These are phyloP conservation scores for Ceyx melanurus DNA, from an alignment of 2,113 vertebrate species.

Conservation along the genomic window DNA sequence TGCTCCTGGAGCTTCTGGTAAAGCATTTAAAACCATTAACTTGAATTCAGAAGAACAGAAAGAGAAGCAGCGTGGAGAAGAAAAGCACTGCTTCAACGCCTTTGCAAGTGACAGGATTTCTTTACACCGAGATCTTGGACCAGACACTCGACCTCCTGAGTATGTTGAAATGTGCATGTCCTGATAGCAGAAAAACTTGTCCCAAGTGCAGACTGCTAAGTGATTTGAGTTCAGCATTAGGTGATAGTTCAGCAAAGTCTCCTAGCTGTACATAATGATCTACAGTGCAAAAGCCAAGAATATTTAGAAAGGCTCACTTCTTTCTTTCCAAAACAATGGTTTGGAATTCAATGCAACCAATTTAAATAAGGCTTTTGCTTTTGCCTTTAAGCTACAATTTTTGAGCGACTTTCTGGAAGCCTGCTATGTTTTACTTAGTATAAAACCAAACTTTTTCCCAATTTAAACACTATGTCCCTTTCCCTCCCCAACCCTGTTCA, in stretches of 20 bases:
- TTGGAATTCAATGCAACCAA: constrained; percentile 15
- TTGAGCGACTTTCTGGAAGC: background rate
- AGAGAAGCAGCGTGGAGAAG: constrained; percentile 89
- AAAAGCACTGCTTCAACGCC: constrained; percentile 96
- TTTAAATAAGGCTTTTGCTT: constrained; percentile 11
- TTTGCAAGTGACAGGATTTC: constrained; percentile 97
- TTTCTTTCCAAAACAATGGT: background rate
- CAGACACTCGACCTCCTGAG: constrained; percentile 97
- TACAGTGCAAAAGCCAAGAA: background rate
- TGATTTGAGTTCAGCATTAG: background rate
- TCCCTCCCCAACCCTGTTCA: background rate
- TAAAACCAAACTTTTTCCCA: background rate
- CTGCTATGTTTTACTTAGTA: background rate
- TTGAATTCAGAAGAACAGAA: constrained; percentile 87
- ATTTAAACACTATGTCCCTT: background rate
- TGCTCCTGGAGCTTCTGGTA: constrained; percentile 90
- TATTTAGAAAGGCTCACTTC: background rate
- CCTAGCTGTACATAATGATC: background rate
- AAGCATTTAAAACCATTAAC: constrained; percentile 82
- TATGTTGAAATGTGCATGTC: constrained; percentile 76
- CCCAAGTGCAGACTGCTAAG: background rate
- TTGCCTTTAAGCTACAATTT: constrained; percentile 24
- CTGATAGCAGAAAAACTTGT: background rate
- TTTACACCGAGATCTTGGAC: constrained; percentile 92
- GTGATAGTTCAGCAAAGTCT: background rate